Evolutionary conservation across 2,888 invertebrate species (phyloP), one percentile per base, ranked within the genome.

Genomic region (Perizoma affinitatum): DNA sequence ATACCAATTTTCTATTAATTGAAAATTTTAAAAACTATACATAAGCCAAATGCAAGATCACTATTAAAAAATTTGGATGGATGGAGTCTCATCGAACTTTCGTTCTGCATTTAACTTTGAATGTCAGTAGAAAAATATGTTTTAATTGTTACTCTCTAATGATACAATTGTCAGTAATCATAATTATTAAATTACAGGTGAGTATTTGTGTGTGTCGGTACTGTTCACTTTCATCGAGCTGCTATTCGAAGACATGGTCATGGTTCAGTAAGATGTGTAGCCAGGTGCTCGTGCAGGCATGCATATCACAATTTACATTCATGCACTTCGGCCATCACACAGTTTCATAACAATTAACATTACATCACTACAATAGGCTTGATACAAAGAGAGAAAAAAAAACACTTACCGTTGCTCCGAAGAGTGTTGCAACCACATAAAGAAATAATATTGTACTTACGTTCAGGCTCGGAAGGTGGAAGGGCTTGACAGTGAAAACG

Each of bases 1-100:
- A 89, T 84, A 90, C 94, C 88, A 90, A 86, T 82, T 80, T 79
- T 87, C 80, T 74, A 72, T 80, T 86, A 80, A 76, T 76, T 74
- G 75, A 79, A 77, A 75, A 73, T 69, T 77, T 78, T 70, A 75
- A 71, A 61, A 79, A 79, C 73, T 74, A 68, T 70, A 76, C 74
- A 51, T 73, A 86, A 86, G 80, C 74, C 82, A 86, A 84, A 87
- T 80, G 81, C 85, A 72, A 87, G 82, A 80, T 73, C 54, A 63
- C 48, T 50, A 59, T 66, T 52, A 58, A 35, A 58, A 63, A 44
- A 42, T 56, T 46, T 48, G 38, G 41, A 55, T 58, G 33, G 9
- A n/a, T 6, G 38, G 58, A 40, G 50, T 55, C 55, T 33, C 46
- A 48, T 54, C 57, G 50, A 36, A 50, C 49, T 54, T 63, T 54